Evolutionary conservation across 2,888 invertebrate genomes (phyloP).

Genomic region (Hypolimnas misippus): DNA sequence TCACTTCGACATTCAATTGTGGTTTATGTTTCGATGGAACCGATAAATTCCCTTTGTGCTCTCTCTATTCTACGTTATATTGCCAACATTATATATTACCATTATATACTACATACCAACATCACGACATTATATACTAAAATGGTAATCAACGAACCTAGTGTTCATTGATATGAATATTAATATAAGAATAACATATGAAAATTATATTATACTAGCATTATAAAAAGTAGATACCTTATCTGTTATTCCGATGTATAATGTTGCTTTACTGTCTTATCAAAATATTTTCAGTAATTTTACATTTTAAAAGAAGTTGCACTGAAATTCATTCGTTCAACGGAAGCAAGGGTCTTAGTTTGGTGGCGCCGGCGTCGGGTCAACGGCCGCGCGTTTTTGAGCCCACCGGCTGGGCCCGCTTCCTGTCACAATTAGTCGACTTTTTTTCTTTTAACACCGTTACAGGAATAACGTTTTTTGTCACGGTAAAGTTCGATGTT

Average conservation of each 20-base stretch:
- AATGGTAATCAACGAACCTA: too few relatives aligned
- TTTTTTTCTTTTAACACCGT: slow-evolving; percentile 67
- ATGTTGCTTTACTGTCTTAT: background rate
- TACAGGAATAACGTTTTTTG: slow-evolving; percentile 57
- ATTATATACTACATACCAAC: too few relatives aligned
- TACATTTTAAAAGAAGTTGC: slow-evolving; percentile 9
- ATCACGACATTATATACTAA: too few relatives aligned
- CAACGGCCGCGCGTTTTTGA: slow-evolving; percentile 70
- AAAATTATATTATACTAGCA: too few relatives aligned
- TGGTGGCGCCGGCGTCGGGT: slow-evolving; percentile 55
- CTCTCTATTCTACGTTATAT: too few relatives aligned
- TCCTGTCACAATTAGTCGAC: slow-evolving; percentile 79
- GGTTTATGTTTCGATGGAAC: too few relatives aligned
- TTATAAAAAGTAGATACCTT: background rate
- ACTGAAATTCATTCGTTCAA: slow-evolving; percentile 32
- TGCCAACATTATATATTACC: too few relatives aligned
- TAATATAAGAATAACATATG: too few relatives aligned
- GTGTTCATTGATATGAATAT: too few relatives aligned
- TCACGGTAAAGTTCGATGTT: slow-evolving; percentile 29
- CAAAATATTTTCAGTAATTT: background rate
- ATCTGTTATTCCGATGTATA: too few relatives aligned
- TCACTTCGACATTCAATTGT: too few relatives aligned
- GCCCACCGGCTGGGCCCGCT: slow-evolving; percentile 72
- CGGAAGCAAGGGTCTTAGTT: slow-evolving; percentile 49
- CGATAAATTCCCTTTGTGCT: too few relatives aligned